Base-by-base conservation (phyloP, 2,888 invertebrate species). In the Omphaloscelis lunosa region DNA sequence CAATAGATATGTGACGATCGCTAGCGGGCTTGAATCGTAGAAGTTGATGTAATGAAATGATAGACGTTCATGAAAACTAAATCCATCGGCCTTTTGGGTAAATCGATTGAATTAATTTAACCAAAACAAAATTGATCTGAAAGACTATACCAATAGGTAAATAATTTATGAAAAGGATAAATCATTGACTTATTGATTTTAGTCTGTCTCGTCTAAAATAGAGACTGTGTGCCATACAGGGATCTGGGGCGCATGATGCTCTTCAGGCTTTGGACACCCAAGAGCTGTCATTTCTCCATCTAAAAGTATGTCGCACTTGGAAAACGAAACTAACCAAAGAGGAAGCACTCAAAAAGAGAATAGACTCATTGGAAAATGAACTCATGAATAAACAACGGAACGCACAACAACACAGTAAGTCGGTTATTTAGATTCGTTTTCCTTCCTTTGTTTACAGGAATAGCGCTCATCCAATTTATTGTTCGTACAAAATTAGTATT, bases 281-380 rank as follows among this genome's bases (percentile, higher is more conserved):
- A 89, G 97, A 97, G 85, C 87, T 97, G n/a, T 96, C 97, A 34
- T 95, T 96, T 82, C 91, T 97, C 29, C 97, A 97, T 86, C 90
- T 95, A 1, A 97, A 97, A 93, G 96, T 97, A 56, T 97, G 97
- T 86, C 96, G 96, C 11, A 96, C 95, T 6, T 97, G 97, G 93
- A 95, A 96, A 90, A 83, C 85, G 4, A 96, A 94, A 83, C 77
- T 96, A 6, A 92, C 86, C 48, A 95, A 97, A 83, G 96, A 97
- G 83, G 94, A 97, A 77, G 93, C 93, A 41, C 89, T 97, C 11
- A 92, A 96, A 88, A 96, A 94, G 79, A 94, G 93, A 81, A 96
- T 97, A 69, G 94, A 95, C 76, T 90, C 93, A 20, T 92, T 97
- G 72, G 97, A 97, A 91, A 93, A 90, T 7, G 97, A 97, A 83